Percentiles rank a stretch among this genome's conserved stretches.
Evolutionary conservation across 2,113 vertebrate species (phyloP).

Genomic region (Gallinago undulata): DNA sequence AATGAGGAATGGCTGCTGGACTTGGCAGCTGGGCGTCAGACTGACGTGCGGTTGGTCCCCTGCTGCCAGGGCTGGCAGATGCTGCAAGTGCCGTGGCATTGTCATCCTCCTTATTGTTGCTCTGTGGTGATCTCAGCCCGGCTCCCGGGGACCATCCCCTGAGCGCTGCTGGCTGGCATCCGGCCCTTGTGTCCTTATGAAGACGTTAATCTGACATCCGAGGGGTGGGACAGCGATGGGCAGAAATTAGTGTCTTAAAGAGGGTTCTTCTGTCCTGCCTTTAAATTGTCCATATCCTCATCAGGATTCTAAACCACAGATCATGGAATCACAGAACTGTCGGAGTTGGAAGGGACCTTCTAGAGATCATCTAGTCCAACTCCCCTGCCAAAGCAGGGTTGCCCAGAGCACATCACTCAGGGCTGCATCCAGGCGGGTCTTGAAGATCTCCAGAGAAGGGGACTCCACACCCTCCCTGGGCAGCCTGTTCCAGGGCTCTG

Average conservation of each 20-base stretch:
- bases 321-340: too few species aligned
- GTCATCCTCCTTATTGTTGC: not conserved
- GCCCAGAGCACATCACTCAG: too few species aligned
- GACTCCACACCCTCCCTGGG: too few species aligned
- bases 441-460: too few species aligned
- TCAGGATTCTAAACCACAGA: not conserved
- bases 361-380: too few species aligned
- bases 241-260: not conserved
- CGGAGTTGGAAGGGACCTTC: too few species aligned
- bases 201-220: not conserved
- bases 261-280: not conserved
- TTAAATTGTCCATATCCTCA: not conserved
- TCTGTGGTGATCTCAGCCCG: not conserved
- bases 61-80: not conserved
- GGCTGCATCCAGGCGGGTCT: too few species aligned
- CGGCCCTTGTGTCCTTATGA: not conserved
- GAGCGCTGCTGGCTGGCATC: not conserved
- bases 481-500: too few species aligned
- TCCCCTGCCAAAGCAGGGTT: too few species aligned
- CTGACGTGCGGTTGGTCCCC: fast-evolving
- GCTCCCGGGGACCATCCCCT: not conserved
- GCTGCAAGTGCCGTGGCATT: not conserved
- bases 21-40: not conserved
- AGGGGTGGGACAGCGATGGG: not conserved
- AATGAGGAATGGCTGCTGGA: not conserved